phyloP scores from a whole-genome alignment of 2,113 vertebrate species.

The Oreochromis niloticus region DNA sequence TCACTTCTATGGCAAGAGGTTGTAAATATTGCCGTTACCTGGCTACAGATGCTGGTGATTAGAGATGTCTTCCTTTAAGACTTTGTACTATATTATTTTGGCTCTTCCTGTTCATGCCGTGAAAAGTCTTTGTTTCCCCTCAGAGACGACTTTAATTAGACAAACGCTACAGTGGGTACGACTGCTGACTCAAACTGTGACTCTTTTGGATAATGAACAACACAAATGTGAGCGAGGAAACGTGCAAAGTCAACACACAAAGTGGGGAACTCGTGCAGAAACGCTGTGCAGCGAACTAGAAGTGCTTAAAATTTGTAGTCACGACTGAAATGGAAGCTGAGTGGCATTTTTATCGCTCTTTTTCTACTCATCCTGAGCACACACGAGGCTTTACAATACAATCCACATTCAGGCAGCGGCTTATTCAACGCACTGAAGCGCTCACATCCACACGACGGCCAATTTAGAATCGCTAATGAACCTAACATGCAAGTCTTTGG shows the following conservation, averaged over 20 bases:
- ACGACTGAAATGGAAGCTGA: background rate
- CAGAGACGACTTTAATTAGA: background rate
- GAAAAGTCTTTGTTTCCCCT: background rate
- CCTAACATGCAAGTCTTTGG: background rate
- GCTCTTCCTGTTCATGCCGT: background rate
- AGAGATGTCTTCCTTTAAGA: background rate
- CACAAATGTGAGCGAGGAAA: background rate
- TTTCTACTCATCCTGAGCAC: background rate
- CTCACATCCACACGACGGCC: background rate
- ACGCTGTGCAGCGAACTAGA: background rate
- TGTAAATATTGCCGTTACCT: background rate
- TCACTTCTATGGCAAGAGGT: background rate
- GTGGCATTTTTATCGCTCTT: background rate
- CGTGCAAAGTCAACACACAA: background rate
- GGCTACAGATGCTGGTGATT: background rate
- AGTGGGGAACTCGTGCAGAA: background rate
- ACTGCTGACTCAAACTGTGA: background rate
- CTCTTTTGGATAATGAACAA: background rate
- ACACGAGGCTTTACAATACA: background rate
- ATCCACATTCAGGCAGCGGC: background rate
- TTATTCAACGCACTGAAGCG: background rate
- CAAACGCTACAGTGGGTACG: background rate
- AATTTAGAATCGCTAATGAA: background rate
- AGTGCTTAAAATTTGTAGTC: background rate
- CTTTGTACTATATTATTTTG: background rate